Conservation (phyloP, 2,888 invertebrate species). For the Habrosyne pyritoides region DNA sequence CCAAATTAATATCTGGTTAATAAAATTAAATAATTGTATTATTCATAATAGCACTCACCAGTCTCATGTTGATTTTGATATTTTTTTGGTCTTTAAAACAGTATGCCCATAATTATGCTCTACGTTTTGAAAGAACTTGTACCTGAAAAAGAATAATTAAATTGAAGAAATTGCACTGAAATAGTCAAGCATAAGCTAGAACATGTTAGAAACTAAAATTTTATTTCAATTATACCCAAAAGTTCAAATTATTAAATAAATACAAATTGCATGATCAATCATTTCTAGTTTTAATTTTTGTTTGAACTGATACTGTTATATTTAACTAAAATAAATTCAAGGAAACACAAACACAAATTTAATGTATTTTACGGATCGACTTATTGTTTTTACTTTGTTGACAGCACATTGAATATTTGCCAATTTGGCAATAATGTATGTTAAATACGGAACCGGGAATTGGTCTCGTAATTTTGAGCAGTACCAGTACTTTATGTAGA, state of each 20-base stretch:
- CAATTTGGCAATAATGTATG: slow-evolving; percentile 59
- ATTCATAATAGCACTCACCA: slow-evolving; percentile 59
- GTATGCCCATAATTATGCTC: slow-evolving; percentile 50
- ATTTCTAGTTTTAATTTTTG: no score
- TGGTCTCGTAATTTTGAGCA: slow-evolving; percentile 36
- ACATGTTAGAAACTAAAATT: no score
- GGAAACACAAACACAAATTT: background rate
- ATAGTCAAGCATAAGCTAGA: no score
- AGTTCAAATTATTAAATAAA: no score
- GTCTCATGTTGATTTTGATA: slow-evolving; percentile 71
- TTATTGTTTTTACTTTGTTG: slow-evolving; percentile 26
- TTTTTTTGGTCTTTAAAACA: slow-evolving; percentile 34
- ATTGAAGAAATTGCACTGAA: slow-evolving; percentile 10
- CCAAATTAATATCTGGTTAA: no score
- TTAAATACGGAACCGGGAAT: slow-evolving; percentile 53
- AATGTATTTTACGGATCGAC: background rate
- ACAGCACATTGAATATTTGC: slow-evolving; percentile 64
- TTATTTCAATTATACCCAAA: no score
- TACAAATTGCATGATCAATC: no score
- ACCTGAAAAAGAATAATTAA: slow-evolving; percentile 55
- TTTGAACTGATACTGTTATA: no score
- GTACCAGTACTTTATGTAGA: slow-evolving; percentile 25
- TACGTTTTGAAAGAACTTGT: slow-evolving; percentile 48
- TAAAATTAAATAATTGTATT: background rate
- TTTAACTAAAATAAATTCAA: no score